A percentile compares a stretch with the other conserved stretches of the same genome.
Evolutionary conservation across 2,888 invertebrate species (phyloP).

Genomic region (Phorcus lineatus): DNA sequence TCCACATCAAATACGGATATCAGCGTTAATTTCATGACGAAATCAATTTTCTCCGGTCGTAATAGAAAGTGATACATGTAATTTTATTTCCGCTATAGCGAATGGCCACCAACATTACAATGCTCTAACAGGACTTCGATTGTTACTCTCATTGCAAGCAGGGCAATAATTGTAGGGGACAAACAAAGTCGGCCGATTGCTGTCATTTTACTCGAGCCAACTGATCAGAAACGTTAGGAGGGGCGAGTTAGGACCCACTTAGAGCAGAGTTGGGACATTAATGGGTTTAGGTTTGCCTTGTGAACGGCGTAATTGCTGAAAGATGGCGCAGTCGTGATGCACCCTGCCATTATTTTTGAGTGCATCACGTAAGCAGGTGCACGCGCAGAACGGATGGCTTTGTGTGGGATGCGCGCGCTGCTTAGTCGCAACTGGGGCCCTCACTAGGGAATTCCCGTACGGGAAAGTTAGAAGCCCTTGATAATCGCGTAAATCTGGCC

Average conservation of each 20-base stretch:
- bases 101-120: slow-evolving; percentile 8
- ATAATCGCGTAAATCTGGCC: slow-evolving; percentile 21
- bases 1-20: background rate
- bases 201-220: background rate
- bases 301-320: slow-evolving; percentile 18
- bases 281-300: slow-evolving; percentile 7
- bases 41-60: slow-evolving; percentile 11
- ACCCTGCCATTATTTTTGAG: slow-evolving; percentile 15
- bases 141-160: background rate
- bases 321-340: background rate
- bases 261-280: background rate
- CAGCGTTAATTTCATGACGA: background rate
- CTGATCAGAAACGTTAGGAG: slow-evolving; percentile 1
- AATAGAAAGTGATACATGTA: slow-evolving; percentile 17
- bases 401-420: slow-evolving; percentile 15
- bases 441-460: slow-evolving; percentile 25
- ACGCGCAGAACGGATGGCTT: slow-evolving; percentile 1
- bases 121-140: background rate
- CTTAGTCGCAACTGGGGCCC: slow-evolving; percentile 20
- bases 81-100: slow-evolving; percentile 17
- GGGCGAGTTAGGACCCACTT: slow-evolving; percentile 8
- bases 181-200: background rate
- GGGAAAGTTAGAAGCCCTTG: slow-evolving; percentile 21
- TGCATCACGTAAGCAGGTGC: slow-evolving; percentile 26
- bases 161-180: background rate